Conservation (phyloP, 2,113 vertebrate genomes). For the Archilochus colubris region DNA sequence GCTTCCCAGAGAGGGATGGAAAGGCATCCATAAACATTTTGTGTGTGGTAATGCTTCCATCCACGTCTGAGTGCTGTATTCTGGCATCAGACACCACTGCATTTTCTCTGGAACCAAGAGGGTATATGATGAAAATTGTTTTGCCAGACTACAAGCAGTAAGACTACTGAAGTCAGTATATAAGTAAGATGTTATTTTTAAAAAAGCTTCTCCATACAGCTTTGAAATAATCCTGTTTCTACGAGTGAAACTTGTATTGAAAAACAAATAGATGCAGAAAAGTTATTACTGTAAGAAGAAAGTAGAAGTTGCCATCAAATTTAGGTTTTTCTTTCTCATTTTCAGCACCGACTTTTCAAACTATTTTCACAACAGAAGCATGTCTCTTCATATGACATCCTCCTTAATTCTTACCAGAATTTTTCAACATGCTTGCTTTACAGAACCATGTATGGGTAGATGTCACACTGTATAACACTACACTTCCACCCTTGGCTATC, state of each 20-base stretch:
- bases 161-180: background rate
- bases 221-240: background rate
- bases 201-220: background rate
- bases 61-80: background rate
- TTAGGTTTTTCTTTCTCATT: background rate
- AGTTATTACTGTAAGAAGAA: background rate
- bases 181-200: background rate
- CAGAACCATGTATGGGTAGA: conserved; percentile 93
- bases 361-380: background rate
- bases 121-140: background rate
- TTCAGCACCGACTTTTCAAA: background rate
- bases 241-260: background rate
- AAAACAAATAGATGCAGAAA: background rate
- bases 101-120: background rate
- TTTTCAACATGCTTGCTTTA: background rate
- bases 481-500: conserved; percentile 89
- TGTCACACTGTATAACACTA: conserved; percentile 87
- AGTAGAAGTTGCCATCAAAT: background rate
- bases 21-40: background rate
- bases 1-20: background rate
- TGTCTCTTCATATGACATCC: background rate
- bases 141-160: background rate
- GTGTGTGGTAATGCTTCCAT: background rate
- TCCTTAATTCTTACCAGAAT: background rate
- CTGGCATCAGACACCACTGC: background rate